Evolutionary conservation across 2,113 vertebrate species (phyloP), one percentile per base, ranked within the genome.

Genomic region (Manacus vitellinus): DNA sequence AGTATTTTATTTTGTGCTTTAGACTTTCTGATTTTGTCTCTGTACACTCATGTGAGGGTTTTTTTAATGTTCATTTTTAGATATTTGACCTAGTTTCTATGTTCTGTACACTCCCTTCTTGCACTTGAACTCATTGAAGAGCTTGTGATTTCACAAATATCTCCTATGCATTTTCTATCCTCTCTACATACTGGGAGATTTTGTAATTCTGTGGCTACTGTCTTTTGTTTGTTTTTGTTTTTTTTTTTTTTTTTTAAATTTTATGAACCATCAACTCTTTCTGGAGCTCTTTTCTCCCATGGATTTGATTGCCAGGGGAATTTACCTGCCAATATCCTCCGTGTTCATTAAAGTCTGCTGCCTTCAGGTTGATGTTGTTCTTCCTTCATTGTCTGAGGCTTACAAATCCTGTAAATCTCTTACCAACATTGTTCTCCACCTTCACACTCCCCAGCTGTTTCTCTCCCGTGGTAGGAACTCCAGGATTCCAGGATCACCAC

Each of bases 21-120:
- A 73, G 41, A 88, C 5, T 73, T 95, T 55, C 47, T 65, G 83
- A 65, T 87, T 94, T 92, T 87, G 39, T 91, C 52, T 86, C 80
- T 68, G 25, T 33, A 25, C 89, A 56, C 31, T 91, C 89, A 75
- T 16, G 73, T 94, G 91, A 92, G 71, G 10, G 3, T 15, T 76
- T 86, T 94, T 93, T 92, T 73, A 47, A 75, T 80, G 92, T 61
- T 92, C 91, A 86, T 89, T 97, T 97, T 94, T 91, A 97, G 96
- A 87, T 96, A 92, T 97, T 81, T 96, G 94, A 96, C 95, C 95
- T 93, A 95, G 65, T 95, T 97, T 94, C 68, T 87, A 4, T 63
- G 65, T 84, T 95, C 88, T 86, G 59, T 49, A 43, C 72, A 25
- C 63, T 89, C 47, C 80, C 72, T 86, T 84, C 93, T 95, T 92